Evolutionary conservation across 1,140 invertebrate species (phyloP).

Genomic region (Aphaenogaster floridana): DNA sequence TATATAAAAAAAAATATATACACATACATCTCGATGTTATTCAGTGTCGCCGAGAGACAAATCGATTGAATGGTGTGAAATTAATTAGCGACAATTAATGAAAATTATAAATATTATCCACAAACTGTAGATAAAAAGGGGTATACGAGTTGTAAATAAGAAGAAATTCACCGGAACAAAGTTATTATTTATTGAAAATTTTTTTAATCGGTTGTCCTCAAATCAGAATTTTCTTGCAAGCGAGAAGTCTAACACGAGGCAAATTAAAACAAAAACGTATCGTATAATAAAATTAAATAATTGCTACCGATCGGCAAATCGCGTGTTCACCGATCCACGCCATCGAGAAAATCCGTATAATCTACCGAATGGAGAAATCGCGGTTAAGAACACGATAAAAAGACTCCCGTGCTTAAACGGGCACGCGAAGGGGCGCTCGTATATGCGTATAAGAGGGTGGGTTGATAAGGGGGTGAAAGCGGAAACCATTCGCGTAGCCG

Average conservation of each 20-base stretch:
- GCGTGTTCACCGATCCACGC: background rate
- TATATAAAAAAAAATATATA: no score
- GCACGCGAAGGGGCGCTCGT: slow-evolving; percentile 33
- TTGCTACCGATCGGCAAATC: background rate
- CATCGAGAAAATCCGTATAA: slow-evolving; percentile 35
- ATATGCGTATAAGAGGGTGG: slow-evolving; percentile 48
- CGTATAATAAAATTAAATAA: background rate
- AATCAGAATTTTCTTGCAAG: background rate
- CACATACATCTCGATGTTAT: background rate
- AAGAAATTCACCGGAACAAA: background rate
- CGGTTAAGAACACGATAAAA: slow-evolving; percentile 44
- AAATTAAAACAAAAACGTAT: background rate
- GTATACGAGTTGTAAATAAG: background rate
- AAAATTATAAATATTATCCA: background rate
- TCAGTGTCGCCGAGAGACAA: background rate
- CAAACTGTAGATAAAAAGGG: background rate
- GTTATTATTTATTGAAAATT: background rate
- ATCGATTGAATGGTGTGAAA: background rate
- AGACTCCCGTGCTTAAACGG: slow-evolving; percentile 39
- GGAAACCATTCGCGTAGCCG: slow-evolving; percentile 41
- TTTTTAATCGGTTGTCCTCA: background rate
- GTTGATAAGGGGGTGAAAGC: slow-evolving; percentile 2
- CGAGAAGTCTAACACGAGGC: background rate
- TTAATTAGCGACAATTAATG: background rate
- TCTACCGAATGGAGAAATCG: slow-evolving; percentile 16